phyloP scores from a whole-genome alignment of 2,888 invertebrate species.

The Elaeidobius kamerunicus region DNA sequence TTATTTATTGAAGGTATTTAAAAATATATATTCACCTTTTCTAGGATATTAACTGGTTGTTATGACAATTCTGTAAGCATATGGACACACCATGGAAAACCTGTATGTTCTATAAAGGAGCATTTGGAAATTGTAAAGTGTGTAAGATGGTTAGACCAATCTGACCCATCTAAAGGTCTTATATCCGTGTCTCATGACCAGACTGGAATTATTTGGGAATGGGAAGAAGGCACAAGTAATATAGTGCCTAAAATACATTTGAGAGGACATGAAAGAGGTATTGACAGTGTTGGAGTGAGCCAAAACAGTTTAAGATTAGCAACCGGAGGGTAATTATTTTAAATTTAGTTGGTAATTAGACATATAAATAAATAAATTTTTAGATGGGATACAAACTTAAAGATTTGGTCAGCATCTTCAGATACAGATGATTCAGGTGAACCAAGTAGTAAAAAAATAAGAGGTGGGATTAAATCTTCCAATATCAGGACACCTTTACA shows the following conservation, averaged over 20 bases:
- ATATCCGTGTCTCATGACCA: slow-evolving; percentile 89
- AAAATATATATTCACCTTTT: too few relatives aligned
- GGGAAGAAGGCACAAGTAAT: slow-evolving; percentile 56
- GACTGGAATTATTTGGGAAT: slow-evolving; percentile 71
- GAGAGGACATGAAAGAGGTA: slow-evolving; percentile 87
- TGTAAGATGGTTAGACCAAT: slow-evolving; percentile 78
- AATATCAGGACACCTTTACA: slow-evolving; percentile 68
- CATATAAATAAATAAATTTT: slow-evolving; percentile 5
- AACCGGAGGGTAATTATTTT: slow-evolving; percentile 63
- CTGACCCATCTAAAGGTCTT: slow-evolving; percentile 52
- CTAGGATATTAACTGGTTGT: slow-evolving; percentile 85
- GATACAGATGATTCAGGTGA: slow-evolving; percentile 41
- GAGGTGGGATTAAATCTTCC: slow-evolving; percentile 32
- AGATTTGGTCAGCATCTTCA: slow-evolving; percentile 78
- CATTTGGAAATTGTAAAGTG: slow-evolving; percentile 86
- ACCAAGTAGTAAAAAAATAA: slow-evolving; percentile 44
- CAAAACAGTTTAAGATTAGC: slow-evolving; percentile 63
- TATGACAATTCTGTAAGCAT: slow-evolving; percentile 91
- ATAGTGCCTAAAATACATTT: slow-evolving; percentile 79
- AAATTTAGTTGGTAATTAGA: neutral
- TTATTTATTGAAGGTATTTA: too few relatives aligned
- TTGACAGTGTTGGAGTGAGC: slow-evolving; percentile 83
- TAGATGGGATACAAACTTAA: slow-evolving; percentile 83
- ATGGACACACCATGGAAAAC: slow-evolving; percentile 84
- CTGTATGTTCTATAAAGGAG: slow-evolving; percentile 78